Percentiles rank a stretch among this genome's conserved stretches.
Evolutionary conservation across 2,113 vertebrate genomes (phyloP).

Genomic region (Cheilinus undulatus): DNA sequence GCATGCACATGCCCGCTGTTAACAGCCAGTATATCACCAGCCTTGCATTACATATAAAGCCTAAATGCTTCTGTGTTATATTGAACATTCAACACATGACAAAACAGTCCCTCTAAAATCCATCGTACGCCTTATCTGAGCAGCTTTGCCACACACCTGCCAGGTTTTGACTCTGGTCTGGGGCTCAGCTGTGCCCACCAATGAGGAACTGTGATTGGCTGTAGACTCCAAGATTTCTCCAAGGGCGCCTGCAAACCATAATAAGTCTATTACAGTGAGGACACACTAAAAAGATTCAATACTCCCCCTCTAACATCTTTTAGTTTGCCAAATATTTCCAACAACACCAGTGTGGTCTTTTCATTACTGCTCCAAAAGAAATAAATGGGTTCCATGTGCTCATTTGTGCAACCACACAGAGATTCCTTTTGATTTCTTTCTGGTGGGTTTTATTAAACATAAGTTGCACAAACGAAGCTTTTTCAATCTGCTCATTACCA

Average conservation of each 20-base stretch:
- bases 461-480: too few species aligned
- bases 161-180: constrained; percentile 53
- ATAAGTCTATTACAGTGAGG: constrained; percentile 44
- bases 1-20: too few species aligned
- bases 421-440: not conserved
- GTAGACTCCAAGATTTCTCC: constrained; percentile 28
- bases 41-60: not conserved
- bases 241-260: constrained; percentile 49
- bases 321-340: constrained; percentile 37
- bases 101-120: constrained; percentile 38
- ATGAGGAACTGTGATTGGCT: constrained; percentile 38
- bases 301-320: constrained; percentile 33
- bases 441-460: not conserved
- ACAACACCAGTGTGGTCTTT: constrained; percentile 9
- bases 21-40: too few species aligned
- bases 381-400: constrained; percentile 20
- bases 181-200: constrained; percentile 56
- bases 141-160: constrained; percentile 59
- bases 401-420: constrained; percentile 6
- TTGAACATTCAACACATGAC: constrained; percentile 27
- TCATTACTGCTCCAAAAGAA: constrained; percentile 33
- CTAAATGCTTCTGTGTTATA: not conserved
- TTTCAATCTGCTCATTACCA: too few species aligned
- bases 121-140: constrained; percentile 32
- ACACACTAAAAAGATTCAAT: constrained; percentile 36